Evolutionary conservation across 2,888 invertebrate genomes (phyloP).

Genomic region (Cosmorhoe ocellata): DNA sequence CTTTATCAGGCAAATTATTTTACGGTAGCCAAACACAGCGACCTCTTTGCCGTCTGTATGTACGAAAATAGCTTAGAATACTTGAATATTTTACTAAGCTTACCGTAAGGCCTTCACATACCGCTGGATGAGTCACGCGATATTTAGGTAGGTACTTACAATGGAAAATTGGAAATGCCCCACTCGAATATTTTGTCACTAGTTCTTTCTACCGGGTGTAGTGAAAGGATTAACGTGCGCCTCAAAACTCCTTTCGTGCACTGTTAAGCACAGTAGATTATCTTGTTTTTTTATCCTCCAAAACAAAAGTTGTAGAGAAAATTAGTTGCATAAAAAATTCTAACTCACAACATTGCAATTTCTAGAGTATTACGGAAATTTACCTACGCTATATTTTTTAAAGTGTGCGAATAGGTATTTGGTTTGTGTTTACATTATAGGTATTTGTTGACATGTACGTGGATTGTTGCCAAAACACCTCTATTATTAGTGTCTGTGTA

Average conservation of each 20-base stretch:
- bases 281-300: too few species aligned
- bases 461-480: slow-evolving; percentile 56
- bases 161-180: background rate
- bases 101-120: slow-evolving; percentile 11
- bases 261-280: too few species aligned
- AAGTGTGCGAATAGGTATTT: slow-evolving; percentile 17
- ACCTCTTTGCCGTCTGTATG: slow-evolving; percentile 8
- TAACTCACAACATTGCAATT: too few species aligned
- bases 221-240: too few species aligned
- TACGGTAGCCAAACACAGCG: slow-evolving; percentile 9
- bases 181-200: background rate
- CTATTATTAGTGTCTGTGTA: slow-evolving; percentile 49
- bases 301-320: too few species aligned
- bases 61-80: slow-evolving; percentile 14
- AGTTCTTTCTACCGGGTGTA: too few species aligned
- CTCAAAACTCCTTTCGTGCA: too few species aligned
- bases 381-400: background rate
- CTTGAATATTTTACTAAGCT: slow-evolving; percentile 17
- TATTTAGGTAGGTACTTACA: background rate
- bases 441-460: slow-evolving; percentile 41
- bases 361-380: background rate
- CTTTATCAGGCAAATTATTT: background rate
- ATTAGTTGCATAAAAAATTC: too few species aligned
- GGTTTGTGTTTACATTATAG: background rate
- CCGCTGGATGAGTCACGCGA: slow-evolving; percentile 9